Evolutionary conservation across 2,113 vertebrate species (phyloP).

Genomic region (Nyctereutes procyonoides): DNA sequence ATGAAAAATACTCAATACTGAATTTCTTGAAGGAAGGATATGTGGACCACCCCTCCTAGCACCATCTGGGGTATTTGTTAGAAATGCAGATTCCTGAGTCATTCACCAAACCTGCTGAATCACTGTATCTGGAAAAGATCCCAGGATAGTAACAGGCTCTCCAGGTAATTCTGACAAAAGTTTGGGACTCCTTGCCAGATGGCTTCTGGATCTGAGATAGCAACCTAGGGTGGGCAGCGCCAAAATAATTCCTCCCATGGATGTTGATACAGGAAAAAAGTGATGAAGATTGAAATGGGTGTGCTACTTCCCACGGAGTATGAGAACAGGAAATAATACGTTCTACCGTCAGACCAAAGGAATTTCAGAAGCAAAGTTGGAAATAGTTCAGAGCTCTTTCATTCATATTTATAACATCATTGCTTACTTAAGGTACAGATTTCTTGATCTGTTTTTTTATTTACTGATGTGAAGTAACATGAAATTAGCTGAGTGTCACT

Average conservation of each 20-base stretch:
- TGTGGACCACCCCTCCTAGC: background rate
- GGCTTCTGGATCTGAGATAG: background rate
- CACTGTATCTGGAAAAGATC: background rate
- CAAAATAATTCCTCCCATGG: background rate
- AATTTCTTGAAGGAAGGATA: background rate
- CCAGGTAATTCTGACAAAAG: slow-evolving; percentile 16
- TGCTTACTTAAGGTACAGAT: background rate
- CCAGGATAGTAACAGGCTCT: background rate
- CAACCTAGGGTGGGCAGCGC: background rate
- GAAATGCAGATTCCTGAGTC: background rate
- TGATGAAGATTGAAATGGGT: slow-evolving; percentile 29
- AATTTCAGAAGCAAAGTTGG: slow-evolving; percentile 50
- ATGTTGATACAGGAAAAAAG: slow-evolving; percentile 18
- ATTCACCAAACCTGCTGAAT: background rate
- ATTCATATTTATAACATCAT: background rate
- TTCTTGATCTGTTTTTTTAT: slow-evolving; percentile 39
- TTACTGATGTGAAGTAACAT: slow-evolving; percentile 19
- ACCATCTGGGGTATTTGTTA: background rate
- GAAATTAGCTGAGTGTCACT: slow-evolving; percentile 35
- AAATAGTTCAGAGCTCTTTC: slow-evolving; percentile 16
- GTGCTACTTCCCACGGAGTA: background rate
- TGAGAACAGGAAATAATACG: slow-evolving; percentile 53
- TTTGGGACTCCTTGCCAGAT: background rate
- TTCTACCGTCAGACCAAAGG: background rate
- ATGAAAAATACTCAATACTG: slow-evolving; percentile 2